Evolutionary conservation across 2,888 invertebrate species (phyloP).

Genomic region (Allolobophora icterica): DNA sequence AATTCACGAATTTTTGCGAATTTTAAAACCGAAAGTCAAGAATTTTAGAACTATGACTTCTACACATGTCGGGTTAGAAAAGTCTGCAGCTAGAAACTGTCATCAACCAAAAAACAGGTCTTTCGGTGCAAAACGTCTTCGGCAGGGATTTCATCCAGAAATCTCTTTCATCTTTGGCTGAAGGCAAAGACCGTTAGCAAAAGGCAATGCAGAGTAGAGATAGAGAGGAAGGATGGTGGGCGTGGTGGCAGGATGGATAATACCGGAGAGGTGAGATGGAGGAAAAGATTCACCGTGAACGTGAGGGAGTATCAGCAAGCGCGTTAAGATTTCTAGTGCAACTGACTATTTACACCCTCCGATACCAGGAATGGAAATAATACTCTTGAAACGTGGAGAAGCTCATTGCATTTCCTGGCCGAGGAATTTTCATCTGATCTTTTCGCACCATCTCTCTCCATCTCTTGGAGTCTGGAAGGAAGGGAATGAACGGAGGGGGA

Average conservation of each 20-base stretch:
- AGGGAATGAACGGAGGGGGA: neutral
- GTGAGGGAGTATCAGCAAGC: neutral
- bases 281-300: neutral
- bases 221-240: neutral
- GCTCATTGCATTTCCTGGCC: neutral
- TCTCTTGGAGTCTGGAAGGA: neutral
- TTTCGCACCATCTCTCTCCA: neutral
- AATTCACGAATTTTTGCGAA: no score
- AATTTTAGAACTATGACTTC: no score
- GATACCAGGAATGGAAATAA: neutral
- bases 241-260: neutral
- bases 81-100: neutral
- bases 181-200: neutral
- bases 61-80: neutral
- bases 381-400: neutral
- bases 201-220: neutral
- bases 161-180: neutral
- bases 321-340: neutral
- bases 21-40: no score
- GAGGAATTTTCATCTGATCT: slow-evolving; percentile 3
- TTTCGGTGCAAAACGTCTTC: neutral
- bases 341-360: neutral
- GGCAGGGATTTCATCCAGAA: neutral
- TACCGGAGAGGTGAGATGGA: neutral
- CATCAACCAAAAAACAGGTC: neutral